Conservation (phyloP, 2,888 invertebrate genomes). For the Euplagia quadripunctaria region DNA sequence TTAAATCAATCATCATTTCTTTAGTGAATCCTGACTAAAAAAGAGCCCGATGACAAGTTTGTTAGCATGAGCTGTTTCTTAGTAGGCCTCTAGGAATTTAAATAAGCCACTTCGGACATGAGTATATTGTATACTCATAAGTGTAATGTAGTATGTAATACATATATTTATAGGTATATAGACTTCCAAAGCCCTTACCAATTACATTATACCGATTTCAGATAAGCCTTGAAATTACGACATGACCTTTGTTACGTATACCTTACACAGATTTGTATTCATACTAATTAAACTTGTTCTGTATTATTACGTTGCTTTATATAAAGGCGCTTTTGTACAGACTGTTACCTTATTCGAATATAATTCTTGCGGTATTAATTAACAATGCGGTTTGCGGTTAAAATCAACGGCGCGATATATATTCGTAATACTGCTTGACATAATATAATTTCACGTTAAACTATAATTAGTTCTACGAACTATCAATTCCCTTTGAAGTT, state of each 20-base stretch:
- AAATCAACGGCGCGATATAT: constrained; percentile 26
- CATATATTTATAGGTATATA: background rate
- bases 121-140: background rate
- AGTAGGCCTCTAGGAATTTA: too few relatives aligned
- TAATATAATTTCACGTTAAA: constrained; percentile 25
- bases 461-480: constrained; percentile 29
- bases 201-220: background rate
- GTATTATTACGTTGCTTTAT: constrained; percentile 28
- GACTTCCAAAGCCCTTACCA: background rate
- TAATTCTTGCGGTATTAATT: constrained; percentile 32
- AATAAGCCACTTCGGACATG: background rate
- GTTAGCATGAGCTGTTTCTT: background rate
- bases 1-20: too few relatives aligned
- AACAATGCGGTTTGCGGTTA: constrained; percentile 28
- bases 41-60: too few relatives aligned
- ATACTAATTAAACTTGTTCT: constrained; percentile 35
- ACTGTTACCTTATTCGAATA: constrained; percentile 23
- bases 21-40: too few relatives aligned
- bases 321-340: constrained; percentile 26
- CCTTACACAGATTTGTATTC: background rate
- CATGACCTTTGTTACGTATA: background rate
- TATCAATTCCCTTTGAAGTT: constrained; percentile 34
- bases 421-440: constrained; percentile 15
- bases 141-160: background rate
- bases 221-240: constrained; percentile 1